Conservation (phyloP, 2,797 vertebrate genomes). For the Sebastes variabilis region DNA sequence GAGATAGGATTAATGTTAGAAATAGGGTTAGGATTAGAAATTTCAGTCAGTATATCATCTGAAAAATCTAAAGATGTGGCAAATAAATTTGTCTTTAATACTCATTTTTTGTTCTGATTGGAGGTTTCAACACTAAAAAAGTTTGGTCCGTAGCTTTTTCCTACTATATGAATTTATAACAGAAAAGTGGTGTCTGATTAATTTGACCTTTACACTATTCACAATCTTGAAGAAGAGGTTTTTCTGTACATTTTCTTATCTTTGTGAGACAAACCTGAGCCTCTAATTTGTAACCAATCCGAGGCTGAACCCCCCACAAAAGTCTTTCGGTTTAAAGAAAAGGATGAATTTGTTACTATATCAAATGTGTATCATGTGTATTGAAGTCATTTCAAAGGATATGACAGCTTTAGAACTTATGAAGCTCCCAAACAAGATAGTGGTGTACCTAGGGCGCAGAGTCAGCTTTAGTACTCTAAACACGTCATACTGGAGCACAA, state of each 20-base stretch:
- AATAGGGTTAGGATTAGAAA: background rate
- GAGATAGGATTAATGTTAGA: background rate
- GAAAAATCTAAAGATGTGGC: background rate
- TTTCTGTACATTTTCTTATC: conserved; percentile 3
- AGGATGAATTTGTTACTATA: conserved; percentile 26
- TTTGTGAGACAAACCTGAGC: conserved; percentile 10
- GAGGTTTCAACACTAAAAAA: background rate
- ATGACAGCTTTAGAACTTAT: conserved; percentile 61
- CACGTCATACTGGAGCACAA: conserved; percentile 81
- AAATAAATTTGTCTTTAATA: background rate
- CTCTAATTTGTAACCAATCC: conserved; percentile 13
- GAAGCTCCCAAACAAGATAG: conserved; percentile 70
- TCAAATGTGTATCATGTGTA: conserved; percentile 29
- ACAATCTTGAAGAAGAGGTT: background rate
- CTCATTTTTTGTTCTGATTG: background rate
- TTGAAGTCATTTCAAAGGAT: conserved; percentile 61
- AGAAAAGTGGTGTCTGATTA: conserved; percentile 10
- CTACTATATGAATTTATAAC: background rate
- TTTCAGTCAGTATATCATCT: background rate
- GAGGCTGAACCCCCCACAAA: conserved; percentile 3
- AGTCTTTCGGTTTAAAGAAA: conserved; percentile 8
- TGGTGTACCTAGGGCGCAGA: conserved; percentile 61
- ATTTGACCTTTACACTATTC: conserved; percentile 23
- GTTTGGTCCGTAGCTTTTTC: background rate
- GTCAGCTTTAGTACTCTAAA: conserved; percentile 73